phyloP scores from a whole-genome alignment of 2,888 invertebrate species.

The Blastobasis lacticolella region DNA sequence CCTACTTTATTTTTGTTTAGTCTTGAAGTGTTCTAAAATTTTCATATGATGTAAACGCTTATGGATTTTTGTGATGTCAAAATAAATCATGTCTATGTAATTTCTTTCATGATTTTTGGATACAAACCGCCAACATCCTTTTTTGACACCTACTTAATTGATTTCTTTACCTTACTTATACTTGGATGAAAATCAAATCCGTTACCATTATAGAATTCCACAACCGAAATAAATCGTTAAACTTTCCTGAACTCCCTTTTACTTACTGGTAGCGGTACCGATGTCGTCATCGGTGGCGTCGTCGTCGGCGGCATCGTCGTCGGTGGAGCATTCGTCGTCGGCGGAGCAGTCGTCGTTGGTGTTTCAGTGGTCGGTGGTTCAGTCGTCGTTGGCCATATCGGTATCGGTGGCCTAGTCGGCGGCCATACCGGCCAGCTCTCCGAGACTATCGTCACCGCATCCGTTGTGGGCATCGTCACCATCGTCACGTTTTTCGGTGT shows the following conservation, averaged over 20 bases:
- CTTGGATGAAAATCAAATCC: too few species aligned
- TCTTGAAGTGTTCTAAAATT: too few species aligned
- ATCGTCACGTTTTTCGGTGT: not conserved
- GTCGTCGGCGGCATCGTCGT: constrained; percentile 11
- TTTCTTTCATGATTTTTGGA: too few species aligned
- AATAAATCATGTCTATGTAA: too few species aligned
- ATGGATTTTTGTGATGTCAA: too few species aligned
- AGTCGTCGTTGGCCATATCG: not conserved
- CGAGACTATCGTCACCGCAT: not conserved
- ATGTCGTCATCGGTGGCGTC: constrained; percentile 2
- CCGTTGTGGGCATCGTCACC: not conserved
- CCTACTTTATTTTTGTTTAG: too few species aligned
- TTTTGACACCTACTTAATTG: too few species aligned
- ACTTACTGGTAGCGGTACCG: constrained; percentile 1
- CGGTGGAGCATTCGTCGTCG: not conserved
- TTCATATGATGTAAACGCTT: too few species aligned
- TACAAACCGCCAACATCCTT: too few species aligned
- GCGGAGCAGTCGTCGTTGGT: not conserved
- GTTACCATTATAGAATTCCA: too few species aligned
- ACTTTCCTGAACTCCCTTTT: not conserved
- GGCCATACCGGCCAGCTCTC: not conserved
- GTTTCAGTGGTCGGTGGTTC: not conserved
- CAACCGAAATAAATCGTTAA: too few species aligned
- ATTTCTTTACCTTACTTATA: too few species aligned
- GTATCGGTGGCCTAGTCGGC: not conserved